Evolutionary conservation across 1,140 invertebrate genomes (phyloP), one percentile per base, ranked within the genome.

Genomic region (Saccostrea cuccullata): DNA sequence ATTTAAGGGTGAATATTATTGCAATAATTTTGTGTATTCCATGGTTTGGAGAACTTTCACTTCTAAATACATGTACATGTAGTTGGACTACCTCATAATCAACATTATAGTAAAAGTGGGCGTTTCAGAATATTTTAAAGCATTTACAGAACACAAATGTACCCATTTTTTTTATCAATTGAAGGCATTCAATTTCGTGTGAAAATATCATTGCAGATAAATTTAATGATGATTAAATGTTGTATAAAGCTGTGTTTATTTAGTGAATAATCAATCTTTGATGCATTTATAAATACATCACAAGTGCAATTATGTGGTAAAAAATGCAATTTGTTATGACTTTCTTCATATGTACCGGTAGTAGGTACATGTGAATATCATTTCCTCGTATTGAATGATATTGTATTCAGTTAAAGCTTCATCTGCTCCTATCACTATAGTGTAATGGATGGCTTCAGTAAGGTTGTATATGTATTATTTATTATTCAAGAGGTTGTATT

Each of bases 401-500:
- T 64, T 20, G 58, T 20, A 20, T 6, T 17, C 5, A 20, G 5
- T 64, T n/a, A n/a, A 64, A 64, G 58, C 17, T 17, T 64, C 6
- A 4, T 20, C n/a, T 64, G 17, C n/a, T 64, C 17, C n/a, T 20
- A 20, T 20, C 58, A 20, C 5, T 64, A n/a, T 0, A 20, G 2
- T 64, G 58, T 64, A 64, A 17, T n/a, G 0, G 17, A 64, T 20
- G 17, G 47, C 47, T 47, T 47, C 17, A 64, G n/a, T 64, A 64
- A 1, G 58, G 58, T 64, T 64, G 58, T 64, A 64, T 20, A 64
- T 30, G 23, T 77, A 77, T 5, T 77, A 77, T 73, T 73, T 73
- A 73, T 73, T 73, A 73, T 77, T 77, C 70, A 26, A 77, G 70
- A 77, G 70, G 70, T 77, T 77, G 70, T 77, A 77, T 77, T 77